A percentile compares a stretch with the other conserved stretches of the same genome.
Evolutionary conservation across 1,140 invertebrate species (phyloP).

Genomic region (Metaphire vulgaris): DNA sequence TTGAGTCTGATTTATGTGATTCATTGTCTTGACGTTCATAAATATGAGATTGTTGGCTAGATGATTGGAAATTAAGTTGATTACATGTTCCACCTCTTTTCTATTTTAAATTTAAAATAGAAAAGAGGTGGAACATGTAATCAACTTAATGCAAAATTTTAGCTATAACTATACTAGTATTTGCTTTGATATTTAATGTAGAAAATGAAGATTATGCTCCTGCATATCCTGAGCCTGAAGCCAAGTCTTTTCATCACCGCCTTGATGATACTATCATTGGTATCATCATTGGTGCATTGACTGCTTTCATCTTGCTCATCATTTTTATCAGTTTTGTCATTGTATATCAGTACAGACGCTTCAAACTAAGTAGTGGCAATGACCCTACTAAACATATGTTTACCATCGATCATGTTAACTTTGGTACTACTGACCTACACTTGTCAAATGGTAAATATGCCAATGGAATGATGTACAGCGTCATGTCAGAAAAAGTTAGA

Average conservation of each 20-base stretch:
- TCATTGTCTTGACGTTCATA: too few relatives aligned
- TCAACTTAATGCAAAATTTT: too few relatives aligned
- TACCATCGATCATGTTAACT: neutral
- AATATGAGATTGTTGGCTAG: too few relatives aligned
- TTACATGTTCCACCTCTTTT: too few relatives aligned
- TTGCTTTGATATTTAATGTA: too few relatives aligned
- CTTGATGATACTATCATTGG: conserved; percentile 65
- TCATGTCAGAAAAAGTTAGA: neutral
- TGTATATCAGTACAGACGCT: conserved; percentile 64
- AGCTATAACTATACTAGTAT: too few relatives aligned
- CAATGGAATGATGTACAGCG: neutral
- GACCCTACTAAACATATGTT: neutral
- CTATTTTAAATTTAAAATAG: too few relatives aligned
- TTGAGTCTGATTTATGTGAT: too few relatives aligned
- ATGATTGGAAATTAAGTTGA: too few relatives aligned
- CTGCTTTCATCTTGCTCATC: conserved; percentile 66
- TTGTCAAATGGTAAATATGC: neutral
- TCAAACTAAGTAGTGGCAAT: conserved; percentile 64
- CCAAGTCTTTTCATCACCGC: neutral
- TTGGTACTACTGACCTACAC: neutral
- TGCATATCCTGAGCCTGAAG: neutral
- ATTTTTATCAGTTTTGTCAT: conserved; percentile 69
- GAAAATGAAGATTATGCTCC: neutral
- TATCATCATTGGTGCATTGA: conserved; percentile 69
- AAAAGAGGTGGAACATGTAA: too few relatives aligned